These are phyloP conservation scores for Ranitomeya imitator DNA, from an alignment of 2,113 vertebrate genomes.

Conservation along the genomic window DNA sequence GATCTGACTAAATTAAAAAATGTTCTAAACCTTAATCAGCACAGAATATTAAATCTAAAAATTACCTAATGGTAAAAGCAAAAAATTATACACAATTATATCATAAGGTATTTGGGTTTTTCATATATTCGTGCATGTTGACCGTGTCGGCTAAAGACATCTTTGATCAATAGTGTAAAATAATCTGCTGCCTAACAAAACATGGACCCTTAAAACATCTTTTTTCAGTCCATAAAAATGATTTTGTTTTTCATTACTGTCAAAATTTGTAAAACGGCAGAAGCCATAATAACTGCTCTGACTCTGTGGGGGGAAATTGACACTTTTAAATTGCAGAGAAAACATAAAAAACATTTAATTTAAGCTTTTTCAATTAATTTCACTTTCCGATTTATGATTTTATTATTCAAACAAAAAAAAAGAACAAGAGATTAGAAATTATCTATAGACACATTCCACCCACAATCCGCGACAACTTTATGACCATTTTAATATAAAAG, in stretches of 20 bases:
- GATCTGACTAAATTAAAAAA: too few relatives aligned
- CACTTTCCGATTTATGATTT: conserved; percentile 69
- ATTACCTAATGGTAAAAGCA: too few relatives aligned
- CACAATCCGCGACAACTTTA: conserved; percentile 68
- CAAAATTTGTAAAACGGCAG: conserved; percentile 46
- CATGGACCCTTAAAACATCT: not conserved
- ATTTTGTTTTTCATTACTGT: conserved; percentile 54
- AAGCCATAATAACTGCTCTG: conserved; percentile 5
- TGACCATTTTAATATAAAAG: conserved; percentile 69
- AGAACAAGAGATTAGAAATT: conserved; percentile 66
- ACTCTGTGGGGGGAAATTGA: conserved; percentile 47
- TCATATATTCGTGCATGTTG: not conserved
- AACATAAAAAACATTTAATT: conserved; percentile 67
- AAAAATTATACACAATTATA: not conserved
- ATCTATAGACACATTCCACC: conserved; percentile 62
- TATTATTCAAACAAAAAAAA: conserved; percentile 69
- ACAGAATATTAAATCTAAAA: too few relatives aligned
- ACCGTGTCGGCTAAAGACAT: not conserved
- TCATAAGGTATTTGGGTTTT: not conserved
- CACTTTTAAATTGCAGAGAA: conserved; percentile 64
- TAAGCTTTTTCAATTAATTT: conserved; percentile 74
- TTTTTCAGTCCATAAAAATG: conserved; percentile 46
- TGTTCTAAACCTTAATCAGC: too few relatives aligned
- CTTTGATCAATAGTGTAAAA: not conserved
- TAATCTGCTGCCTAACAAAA: not conserved